These are phyloP conservation scores for Heliothis virescens DNA, from an alignment of 1,140 invertebrate species.

Conservation along the genomic window DNA sequence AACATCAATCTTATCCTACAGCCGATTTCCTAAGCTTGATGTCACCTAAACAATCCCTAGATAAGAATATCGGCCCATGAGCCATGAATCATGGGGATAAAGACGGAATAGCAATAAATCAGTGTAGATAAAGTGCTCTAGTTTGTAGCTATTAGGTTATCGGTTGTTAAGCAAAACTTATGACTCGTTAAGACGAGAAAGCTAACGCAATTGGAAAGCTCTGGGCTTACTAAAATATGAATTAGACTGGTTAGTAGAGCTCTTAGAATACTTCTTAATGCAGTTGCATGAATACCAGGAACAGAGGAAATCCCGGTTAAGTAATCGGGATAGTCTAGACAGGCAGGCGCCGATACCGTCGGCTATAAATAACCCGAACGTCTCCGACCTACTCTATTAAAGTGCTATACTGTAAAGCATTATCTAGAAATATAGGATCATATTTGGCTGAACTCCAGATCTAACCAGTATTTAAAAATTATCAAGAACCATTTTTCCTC, in stretches of 20 bases:
- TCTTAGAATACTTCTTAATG: constrained; percentile 22
- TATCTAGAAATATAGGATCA: constrained; percentile 38
- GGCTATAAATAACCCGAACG: constrained; percentile 58
- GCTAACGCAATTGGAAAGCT: constrained; percentile 43
- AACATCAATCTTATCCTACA: not conserved
- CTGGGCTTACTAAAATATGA: constrained; percentile 17
- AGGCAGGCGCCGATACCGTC: constrained; percentile 63
- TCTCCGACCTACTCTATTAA: constrained; percentile 58
- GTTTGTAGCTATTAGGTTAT: constrained; percentile 29
- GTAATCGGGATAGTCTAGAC: constrained; percentile 72
- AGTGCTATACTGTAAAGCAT: constrained; percentile 50
- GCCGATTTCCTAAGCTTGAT: constrained; percentile 13
- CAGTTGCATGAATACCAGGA: constrained; percentile 20
- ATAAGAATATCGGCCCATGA: constrained; percentile 45
- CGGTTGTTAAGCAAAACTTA: constrained; percentile 43
- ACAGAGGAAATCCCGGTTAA: constrained; percentile 15
- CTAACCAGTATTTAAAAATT: constrained; percentile 20
- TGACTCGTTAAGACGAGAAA: constrained; percentile 52
- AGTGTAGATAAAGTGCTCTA: constrained; percentile 53
- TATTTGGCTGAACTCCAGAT: constrained; percentile 59
- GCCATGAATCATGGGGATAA: constrained; percentile 36
- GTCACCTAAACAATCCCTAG: constrained; percentile 35
- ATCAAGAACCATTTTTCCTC: not conserved
- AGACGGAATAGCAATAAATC: constrained; percentile 55
- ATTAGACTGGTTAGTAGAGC: not conserved